Conservation (phyloP, 2,797 vertebrate species). For the Tinamus major region DNA sequence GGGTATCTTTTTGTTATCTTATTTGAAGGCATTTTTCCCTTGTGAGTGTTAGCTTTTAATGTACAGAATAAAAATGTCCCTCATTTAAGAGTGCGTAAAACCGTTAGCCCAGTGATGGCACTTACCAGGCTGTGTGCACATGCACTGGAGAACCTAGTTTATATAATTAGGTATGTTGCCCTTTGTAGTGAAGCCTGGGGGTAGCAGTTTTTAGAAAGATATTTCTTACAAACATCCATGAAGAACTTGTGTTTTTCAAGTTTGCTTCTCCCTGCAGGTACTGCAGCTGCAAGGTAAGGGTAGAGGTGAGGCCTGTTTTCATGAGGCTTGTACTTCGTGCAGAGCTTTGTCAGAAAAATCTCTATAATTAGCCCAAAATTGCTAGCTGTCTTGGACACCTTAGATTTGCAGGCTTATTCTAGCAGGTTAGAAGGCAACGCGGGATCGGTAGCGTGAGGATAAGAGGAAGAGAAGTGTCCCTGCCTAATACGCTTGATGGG, state of each 20-base stretch:
- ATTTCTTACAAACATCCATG: not conserved
- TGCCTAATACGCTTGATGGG: not conserved
- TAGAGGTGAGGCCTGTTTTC: not conserved
- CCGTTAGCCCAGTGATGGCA: not conserved
- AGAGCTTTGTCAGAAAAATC: not conserved
- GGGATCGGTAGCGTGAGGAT: not conserved
- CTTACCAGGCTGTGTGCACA: not conserved
- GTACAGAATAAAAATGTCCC: conserved; percentile 25
- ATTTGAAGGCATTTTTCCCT: not conserved
- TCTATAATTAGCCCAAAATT: not conserved
- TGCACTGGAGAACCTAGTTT: not conserved
- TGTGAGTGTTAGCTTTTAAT: conserved; percentile 22
- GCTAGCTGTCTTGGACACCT: not conserved
- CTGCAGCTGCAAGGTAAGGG: not conserved
- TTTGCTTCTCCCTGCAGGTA: not conserved
- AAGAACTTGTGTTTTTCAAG: not conserved
- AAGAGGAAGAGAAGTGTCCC: conserved; percentile 16
- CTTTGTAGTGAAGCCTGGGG: conserved; percentile 12
- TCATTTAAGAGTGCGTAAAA: conserved; percentile 31
- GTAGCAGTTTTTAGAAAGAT: not conserved
- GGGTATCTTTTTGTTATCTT: not conserved
- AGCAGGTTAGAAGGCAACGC: not conserved
- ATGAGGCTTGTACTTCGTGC: not conserved
- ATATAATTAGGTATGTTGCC: not conserved
- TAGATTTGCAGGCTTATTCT: not conserved